Percentiles rank a stretch among this genome's conserved stretches.
These are phyloP conservation scores for Colostygia pectinataria DNA, from an alignment of 2,888 invertebrate species.

Conservation along the genomic window DNA sequence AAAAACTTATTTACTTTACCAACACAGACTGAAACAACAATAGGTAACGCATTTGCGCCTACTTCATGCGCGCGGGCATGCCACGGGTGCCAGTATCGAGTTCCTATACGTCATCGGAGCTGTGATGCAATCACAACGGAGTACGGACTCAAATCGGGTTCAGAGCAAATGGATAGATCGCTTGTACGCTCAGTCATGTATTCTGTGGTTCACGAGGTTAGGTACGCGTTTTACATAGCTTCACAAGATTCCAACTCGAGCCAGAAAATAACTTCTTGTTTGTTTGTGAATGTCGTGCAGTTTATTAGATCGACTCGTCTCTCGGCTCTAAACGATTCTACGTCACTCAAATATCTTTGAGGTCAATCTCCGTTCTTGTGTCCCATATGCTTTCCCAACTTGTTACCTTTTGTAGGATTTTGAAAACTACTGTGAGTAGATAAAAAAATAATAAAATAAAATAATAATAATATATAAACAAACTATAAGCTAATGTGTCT, in stretches of 20 bases:
- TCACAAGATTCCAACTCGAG: background rate
- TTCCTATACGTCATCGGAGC: constrained; percentile 57
- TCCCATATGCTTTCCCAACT: constrained; percentile 1
- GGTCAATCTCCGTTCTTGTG: constrained; percentile 12
- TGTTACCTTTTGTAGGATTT: background rate
- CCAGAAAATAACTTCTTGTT: constrained; percentile 3
- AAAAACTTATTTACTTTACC: too few relatives aligned
- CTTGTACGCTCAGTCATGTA: too few relatives aligned
- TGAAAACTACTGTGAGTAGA: background rate
- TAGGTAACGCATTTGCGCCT: constrained; percentile 22
- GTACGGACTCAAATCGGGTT: constrained; percentile 43
- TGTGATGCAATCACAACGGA: constrained; percentile 49
- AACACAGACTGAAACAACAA: too few relatives aligned
- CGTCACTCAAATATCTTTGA: constrained; percentile 16
- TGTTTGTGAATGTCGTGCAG: constrained; percentile 5
- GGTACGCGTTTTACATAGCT: constrained; percentile 9
- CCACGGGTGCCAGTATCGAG: constrained; percentile 42
- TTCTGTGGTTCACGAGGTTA: too few relatives aligned
- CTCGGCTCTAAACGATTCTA: constrained; percentile 2
- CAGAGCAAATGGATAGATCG: constrained; percentile 28
- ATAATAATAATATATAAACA: too few relatives aligned
- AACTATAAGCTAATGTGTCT: too few relatives aligned
- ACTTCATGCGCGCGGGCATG: constrained; percentile 27
- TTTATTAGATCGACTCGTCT: constrained; percentile 6
- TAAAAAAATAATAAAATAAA: too few relatives aligned